Percentiles rank a stretch among this genome's conserved stretches.
Evolutionary conservation across 2,113 vertebrate species (phyloP).

Genomic region (Barbus barbus): DNA sequence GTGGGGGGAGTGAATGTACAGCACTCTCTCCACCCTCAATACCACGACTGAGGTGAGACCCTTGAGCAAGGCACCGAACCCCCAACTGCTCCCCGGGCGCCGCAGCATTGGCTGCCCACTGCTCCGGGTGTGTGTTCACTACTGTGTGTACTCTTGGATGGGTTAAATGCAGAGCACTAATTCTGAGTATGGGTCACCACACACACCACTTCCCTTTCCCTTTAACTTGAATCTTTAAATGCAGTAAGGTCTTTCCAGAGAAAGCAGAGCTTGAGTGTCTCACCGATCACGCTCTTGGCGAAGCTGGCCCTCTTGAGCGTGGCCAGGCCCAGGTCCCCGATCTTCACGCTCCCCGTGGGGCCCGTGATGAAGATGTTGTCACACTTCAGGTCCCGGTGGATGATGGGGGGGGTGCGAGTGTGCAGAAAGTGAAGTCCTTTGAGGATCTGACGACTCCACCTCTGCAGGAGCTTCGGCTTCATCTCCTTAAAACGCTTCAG

Average conservation of each 20-base stretch:
- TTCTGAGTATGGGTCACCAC: no score
- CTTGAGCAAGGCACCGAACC: no score
- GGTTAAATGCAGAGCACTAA: no score
- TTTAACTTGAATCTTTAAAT: neutral
- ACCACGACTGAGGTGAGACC: no score
- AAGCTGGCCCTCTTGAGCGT: constrained; percentile 97
- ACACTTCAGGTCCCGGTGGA: constrained; percentile 96
- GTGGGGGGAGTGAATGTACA: no score
- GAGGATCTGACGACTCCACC: constrained; percentile 96
- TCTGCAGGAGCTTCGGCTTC: constrained; percentile 95
- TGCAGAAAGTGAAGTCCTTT: constrained; percentile 96
- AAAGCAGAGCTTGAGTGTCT: neutral
- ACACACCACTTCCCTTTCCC: no score
- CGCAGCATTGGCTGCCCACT: no score
- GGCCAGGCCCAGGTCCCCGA: constrained; percentile 94
- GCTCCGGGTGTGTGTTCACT: no score
- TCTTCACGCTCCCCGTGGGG: constrained; percentile 94
- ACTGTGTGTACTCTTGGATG: no score
- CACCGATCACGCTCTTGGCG: constrained; percentile 97
- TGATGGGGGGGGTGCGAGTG: constrained; percentile 92
- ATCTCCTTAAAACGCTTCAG: constrained; percentile 97
- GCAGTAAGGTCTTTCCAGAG: neutral
- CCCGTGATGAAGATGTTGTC: constrained; percentile 99
- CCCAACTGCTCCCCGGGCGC: no score
- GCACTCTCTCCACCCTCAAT: no score